Base-by-base conservation (phyloP, 2,113 vertebrate species). In the Electrona antarctica region DNA sequence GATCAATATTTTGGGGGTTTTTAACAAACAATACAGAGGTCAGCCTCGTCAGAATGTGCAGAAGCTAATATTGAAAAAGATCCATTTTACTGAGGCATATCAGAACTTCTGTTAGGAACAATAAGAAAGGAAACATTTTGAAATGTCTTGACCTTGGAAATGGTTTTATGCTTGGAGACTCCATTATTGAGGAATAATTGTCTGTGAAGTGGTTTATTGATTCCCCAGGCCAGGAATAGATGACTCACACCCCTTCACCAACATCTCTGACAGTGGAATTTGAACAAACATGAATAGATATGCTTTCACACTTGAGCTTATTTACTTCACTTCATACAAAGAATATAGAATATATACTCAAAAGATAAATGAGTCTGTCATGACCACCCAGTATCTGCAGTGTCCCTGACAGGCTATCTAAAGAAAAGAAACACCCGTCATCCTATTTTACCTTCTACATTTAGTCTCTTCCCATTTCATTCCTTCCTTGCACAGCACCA, bases 11-110 rank as follows among this genome's bases (percentile, higher is more conserved):
- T 51, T 65, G 5, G 46, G 7, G 46, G 7, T 15, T 56, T 54
- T 52, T 11, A 65, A 65, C 12, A 74, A n/a, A n/a, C 57, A 54
- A 63, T 57, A 51, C 54, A n/a, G 28, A 51, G 49, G 56, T 1
- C 56, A 29, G 7, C 21, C 48, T 52, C 28, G 63, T 29, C 48
- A 7, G 15, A 2, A 51, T 52, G 28, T 21, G 13, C 10, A 28
- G 63, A 8, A 49, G 9, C n/a, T 6, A 12, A 9, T 4, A 5
- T 46, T 50, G 62, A 21, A 51, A 29, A 15, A 65, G 63, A 33
- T 52, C 15, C 51, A 15, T 29, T 65, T 21, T 51, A 49, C 49
- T 52, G 21, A 33, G 48, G 14, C 5, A 21, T 41, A 41, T 41
- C 9, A 45, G 48, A 64, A 64, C 10, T 21, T 14, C 49, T 29